Percentiles rank a stretch among this genome's conserved stretches.
phyloP scores from a whole-genome alignment of 2,888 invertebrate species.

The Danaus chrysippus region DNA sequence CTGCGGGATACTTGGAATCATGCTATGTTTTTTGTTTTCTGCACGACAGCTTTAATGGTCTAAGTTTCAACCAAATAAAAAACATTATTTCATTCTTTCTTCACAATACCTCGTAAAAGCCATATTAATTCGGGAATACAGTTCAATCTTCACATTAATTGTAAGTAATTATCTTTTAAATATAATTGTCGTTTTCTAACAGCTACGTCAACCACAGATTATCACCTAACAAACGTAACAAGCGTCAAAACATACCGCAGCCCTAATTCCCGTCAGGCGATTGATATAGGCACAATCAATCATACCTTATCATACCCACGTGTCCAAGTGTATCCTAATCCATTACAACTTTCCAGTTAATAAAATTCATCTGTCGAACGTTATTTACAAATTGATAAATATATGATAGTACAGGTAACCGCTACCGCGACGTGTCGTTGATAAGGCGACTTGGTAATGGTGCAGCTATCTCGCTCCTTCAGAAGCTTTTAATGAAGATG shows the following conservation, averaged over 20 bases:
- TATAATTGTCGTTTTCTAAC: conserved; percentile 4
- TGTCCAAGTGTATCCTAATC: conserved; percentile 49
- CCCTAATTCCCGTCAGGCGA: conserved; percentile 33
- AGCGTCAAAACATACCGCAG: conserved; percentile 30
- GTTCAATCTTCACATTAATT: too few species aligned
- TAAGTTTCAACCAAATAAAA: background rate
- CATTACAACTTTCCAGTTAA: conserved; percentile 63
- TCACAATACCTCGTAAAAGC: too few species aligned
- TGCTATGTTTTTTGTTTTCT: conserved; percentile 22
- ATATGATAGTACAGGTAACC: conserved; percentile 42
- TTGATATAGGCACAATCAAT: conserved; percentile 41
- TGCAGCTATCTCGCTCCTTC: conserved; percentile 30
- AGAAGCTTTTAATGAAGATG: conserved; percentile 16
- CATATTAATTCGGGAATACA: too few species aligned
- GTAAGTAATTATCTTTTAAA: too few species aligned
- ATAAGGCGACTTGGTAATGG: conserved; percentile 33
- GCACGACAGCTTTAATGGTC: conserved; percentile 2
- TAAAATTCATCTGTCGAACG: conserved; percentile 53
- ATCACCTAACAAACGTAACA: conserved; percentile 27
- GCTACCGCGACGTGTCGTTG: conserved; percentile 47
- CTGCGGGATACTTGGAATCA: conserved; percentile 30
- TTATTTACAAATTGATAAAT: conserved; percentile 68
- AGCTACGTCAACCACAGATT: conserved; percentile 12
- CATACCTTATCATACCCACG: conserved; percentile 49
- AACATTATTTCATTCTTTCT: too few species aligned